phyloP scores from a whole-genome alignment of 2,113 vertebrate species.

The Tichodroma muraria region DNA sequence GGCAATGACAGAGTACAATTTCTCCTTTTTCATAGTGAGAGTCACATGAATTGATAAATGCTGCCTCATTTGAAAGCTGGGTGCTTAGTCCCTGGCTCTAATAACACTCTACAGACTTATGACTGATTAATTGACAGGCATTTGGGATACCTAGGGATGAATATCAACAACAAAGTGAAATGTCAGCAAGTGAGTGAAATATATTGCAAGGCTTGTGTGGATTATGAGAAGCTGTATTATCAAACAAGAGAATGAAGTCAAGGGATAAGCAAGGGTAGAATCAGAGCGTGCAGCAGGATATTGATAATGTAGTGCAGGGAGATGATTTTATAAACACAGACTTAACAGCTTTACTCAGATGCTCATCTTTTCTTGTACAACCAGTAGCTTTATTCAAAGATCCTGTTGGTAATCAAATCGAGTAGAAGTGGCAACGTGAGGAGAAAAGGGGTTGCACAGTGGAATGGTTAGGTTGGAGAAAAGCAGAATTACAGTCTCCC shows the following conservation, averaged over 20 bases:
- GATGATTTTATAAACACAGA: neutral
- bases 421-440: neutral
- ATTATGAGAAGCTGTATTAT: neutral
- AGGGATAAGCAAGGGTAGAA: neutral
- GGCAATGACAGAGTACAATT: neutral
- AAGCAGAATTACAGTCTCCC: neutral
- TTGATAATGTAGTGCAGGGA: neutral
- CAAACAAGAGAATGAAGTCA: neutral
- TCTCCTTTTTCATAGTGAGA: neutral
- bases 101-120: neutral
- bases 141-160: neutral
- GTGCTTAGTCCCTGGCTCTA: neutral
- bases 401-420: neutral
- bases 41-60: neutral
- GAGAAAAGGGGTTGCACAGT: neutral
- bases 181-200: neutral
- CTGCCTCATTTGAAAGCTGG: neutral
- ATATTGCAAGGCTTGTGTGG: neutral
- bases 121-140: conserved; percentile 10
- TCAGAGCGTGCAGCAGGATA: neutral
- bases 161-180: conserved; percentile 14
- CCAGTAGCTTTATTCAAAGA: neutral
- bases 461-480: neutral
- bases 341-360: neutral
- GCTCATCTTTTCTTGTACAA: neutral